phyloP scores from a whole-genome alignment of 2,113 vertebrate species.

The Takifugu flavidus region DNA sequence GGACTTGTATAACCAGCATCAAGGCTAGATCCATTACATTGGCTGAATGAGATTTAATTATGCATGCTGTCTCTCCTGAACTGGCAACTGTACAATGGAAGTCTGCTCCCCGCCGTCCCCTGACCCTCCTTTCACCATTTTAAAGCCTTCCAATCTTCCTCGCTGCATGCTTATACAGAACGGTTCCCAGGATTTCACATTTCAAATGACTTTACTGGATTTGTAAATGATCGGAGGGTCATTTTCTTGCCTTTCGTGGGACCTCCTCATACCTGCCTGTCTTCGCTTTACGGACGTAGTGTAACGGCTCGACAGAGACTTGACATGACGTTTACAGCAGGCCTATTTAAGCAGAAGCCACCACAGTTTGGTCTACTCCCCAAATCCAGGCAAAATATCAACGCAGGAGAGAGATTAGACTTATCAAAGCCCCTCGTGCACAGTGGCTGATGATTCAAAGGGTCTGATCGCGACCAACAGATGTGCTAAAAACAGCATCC shows the following conservation, averaged over 20 bases:
- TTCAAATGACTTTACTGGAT: background rate
- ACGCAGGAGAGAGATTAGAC: background rate
- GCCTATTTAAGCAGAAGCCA: background rate
- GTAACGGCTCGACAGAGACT: background rate
- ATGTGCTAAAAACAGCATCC: constrained; percentile 29
- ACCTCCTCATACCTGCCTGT: constrained; percentile 8
- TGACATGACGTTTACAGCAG: background rate
- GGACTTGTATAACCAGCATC: no score
- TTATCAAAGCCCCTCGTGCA: background rate
- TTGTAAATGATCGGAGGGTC: no score
- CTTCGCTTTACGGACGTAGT: constrained; percentile 23
- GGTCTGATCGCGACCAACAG: constrained; percentile 27
- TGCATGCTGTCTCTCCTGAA: no score
- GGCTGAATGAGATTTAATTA: no score
- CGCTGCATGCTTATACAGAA: background rate
- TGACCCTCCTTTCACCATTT: no score
- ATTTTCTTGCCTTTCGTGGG: no score
- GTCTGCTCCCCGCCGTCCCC: no score
- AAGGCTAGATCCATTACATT: no score
- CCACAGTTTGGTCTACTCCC: background rate
- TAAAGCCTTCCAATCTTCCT: background rate
- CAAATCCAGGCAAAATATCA: background rate
- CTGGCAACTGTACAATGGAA: no score
- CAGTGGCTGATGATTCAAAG: constrained; percentile 4
- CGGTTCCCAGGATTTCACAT: background rate